Evolutionary conservation across 2,797 vertebrate genomes (phyloP), one percentile per base, ranked within the genome.

Genomic region (Gymnoscopelus braueri): DNA sequence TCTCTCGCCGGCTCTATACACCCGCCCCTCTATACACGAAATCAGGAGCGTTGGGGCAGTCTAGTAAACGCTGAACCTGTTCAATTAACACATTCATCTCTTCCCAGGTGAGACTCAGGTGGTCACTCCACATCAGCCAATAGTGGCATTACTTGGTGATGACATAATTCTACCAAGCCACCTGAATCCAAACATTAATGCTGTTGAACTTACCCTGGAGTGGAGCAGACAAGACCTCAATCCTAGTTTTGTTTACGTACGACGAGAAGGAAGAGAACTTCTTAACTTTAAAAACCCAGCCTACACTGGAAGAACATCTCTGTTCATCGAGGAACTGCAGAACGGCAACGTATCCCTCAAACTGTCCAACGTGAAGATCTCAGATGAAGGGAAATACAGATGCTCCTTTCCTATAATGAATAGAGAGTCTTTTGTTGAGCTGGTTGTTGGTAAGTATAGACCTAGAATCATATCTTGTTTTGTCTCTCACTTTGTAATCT

Each of bases 311-410:
- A 59, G 65, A 39, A 73, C 75, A 0, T 15, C 26, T 11, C 56
- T 77, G 5, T 63, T 67, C 4, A 49, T 26, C 1, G 49, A 66
- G 3, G 53, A 57, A 6, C 13, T 76, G 29, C 8, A 0, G 11
- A 63, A 44, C 3, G 77, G 77, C 19, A 72, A 76, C 19, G 8
- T 66, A 4, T 75, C 73, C 2, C 58, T 80, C 1, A 53, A 29
- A 39, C 47, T 80, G 3, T 32, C 39, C 8, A 19, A 35, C 0
- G 52, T 61, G 0, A 53, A 24, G 4, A 12, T 60, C 3, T 24
- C 26, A 9, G 72, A 75, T 12, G 19, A 48, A 2, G 77, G 60
- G 5, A 15, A 7, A 7, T 80, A 75, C 50, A 65, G 5, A 2
- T 80, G 78, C 14, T 49, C 3, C 1, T 13, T 76, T 32, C 35